Evolutionary conservation across 2,113 vertebrate genomes (phyloP), one percentile per base, ranked within the genome.

Genomic region (Sander vitreus): DNA sequence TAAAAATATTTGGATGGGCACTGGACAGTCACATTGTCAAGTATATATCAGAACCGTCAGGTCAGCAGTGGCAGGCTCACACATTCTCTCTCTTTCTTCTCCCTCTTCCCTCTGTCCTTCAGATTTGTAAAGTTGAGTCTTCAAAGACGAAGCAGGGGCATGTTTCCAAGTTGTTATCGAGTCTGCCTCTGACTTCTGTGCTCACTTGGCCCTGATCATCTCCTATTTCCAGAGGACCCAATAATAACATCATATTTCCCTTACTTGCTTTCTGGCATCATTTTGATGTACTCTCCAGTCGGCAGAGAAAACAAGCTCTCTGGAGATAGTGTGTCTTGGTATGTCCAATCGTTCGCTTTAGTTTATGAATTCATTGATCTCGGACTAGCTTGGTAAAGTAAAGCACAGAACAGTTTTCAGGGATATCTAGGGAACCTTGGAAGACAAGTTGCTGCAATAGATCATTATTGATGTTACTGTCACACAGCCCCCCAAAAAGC

Each of bases 391-490:
- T 76, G 65, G 63, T 70, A 30, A 76, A 65, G 39, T 3, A 36
- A 76, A 65, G 57, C 70, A 64, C 66, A 21, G 55, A 84, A 82
- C 78, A 66, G 45, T 78, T 86, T 80, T 63, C 71, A 53, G 58
- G 81, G 88, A 89, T 76, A 80, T 85, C 79, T 76, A 50, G 48
- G 74, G 80, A 91, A 57, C 45, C 55, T 69, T 48, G 25, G 81
- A 83, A 69, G 81, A 81, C 63, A 80, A 70, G 75, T 57, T 3
- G 9, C 36, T 47, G 71, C 72, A 78, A 90, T 91, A 86, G 79
- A 91, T 92, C 89, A 88, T 88, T 92, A 94, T 88, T 88, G 88
- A 94, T 88, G 78, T 78, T 68, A 15, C 88, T 91, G 89, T 89
- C 90, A 86, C 90, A 86, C 71, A 66, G 70, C 15, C 57, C 15